Conservation (phyloP, 2,113 vertebrate genomes). For the Sminthopsis crassicaudata region DNA sequence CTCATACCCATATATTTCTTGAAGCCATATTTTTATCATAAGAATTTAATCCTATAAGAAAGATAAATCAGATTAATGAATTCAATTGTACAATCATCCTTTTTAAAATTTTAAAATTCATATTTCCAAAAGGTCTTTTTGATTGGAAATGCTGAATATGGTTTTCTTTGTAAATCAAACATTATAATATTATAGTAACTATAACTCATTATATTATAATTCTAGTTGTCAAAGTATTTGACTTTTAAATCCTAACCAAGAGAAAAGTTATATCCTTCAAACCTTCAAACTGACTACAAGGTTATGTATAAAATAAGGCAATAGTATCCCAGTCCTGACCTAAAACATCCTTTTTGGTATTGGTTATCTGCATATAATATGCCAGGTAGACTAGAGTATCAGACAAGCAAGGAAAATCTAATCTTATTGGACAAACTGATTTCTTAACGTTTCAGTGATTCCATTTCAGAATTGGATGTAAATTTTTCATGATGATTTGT, state of each 20-base stretch:
- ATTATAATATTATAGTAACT: background rate
- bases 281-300: background rate
- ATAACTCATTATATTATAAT: background rate
- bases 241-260: background rate
- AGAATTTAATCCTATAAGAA: background rate
- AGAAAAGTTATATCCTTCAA: background rate
- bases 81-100: background rate
- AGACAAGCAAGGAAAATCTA: no score
- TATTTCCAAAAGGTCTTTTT: background rate
- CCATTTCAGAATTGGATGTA: no score
- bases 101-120: background rate
- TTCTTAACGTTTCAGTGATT: no score
- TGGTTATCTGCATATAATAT: no score
- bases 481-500: no score
- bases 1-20: background rate
- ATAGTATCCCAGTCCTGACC: background rate
- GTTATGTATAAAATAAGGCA: background rate
- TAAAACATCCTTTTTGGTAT: no score
- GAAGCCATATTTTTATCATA: background rate
- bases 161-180: background rate
- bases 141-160: background rate
- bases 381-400: no score
- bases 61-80: background rate
- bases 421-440: no score
- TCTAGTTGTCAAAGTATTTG: background rate